phyloP scores from a whole-genome alignment of 2,797 vertebrate species.

The Pogoniulus pusillus region DNA sequence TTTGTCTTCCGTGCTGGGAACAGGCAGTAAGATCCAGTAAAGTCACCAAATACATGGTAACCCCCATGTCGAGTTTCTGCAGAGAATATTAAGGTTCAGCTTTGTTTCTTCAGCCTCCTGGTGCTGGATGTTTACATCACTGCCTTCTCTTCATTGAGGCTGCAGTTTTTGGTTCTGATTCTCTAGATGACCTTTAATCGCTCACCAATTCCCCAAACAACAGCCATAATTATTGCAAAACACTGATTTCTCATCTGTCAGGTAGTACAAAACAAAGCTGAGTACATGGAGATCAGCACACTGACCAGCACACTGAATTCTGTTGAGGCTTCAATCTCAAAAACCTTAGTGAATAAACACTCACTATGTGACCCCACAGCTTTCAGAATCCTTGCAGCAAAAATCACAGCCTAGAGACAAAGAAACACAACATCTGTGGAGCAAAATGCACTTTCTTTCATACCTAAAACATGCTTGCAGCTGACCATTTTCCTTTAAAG shows the following conservation, averaged over 20 bases:
- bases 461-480: background rate
- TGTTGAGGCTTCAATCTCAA: constrained; percentile 13
- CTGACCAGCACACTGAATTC: background rate
- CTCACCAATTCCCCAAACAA: background rate
- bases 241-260: background rate
- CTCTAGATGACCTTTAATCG: constrained; percentile 17
- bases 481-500: background rate
- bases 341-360: constrained; percentile 21
- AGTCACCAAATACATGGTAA: constrained; percentile 17
- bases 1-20: constrained; percentile 28
- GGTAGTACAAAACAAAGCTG: constrained; percentile 7
- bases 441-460: background rate
- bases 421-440: background rate
- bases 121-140: background rate
- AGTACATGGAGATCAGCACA: background rate
- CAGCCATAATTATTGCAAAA: constrained; percentile 34
- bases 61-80: background rate
- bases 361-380: background rate
- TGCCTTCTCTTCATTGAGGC: background rate
- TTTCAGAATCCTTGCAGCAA: constrained; percentile 6
- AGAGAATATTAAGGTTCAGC: background rate
- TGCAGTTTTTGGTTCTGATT: background rate
- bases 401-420: background rate
- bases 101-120: background rate
- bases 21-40: background rate